phyloP scores from a whole-genome alignment of 2,888 invertebrate genomes.

The Drosophila quasianomalipes region DNA sequence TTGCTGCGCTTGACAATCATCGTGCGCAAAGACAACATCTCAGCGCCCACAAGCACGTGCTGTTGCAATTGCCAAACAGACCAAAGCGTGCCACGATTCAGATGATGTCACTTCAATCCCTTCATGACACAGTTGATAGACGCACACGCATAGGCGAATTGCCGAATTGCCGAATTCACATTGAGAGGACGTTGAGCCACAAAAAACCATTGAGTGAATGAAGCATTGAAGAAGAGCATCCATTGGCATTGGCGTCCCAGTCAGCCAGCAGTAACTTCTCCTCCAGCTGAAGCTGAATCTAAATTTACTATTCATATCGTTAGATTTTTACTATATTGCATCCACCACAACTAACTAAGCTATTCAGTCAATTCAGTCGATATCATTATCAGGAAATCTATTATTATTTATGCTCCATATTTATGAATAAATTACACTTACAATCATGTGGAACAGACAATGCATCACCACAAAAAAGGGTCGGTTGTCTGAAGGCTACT shows the following conservation, averaged over 20 bases:
- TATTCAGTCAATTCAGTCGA: background rate
- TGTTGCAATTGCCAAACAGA: constrained; percentile 13
- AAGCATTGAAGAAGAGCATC: background rate
- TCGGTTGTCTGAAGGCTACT: background rate
- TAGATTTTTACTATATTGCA: background rate
- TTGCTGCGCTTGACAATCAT: constrained; percentile 18
- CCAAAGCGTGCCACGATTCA: constrained; percentile 29
- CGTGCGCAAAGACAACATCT: constrained; percentile 13
- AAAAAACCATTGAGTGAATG: background rate
- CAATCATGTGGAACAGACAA: background rate
- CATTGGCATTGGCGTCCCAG: background rate
- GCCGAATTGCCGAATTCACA: background rate
- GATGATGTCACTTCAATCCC: constrained; percentile 17
- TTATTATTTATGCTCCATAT: background rate
- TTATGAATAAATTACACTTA: background rate
- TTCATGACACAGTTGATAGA: constrained; percentile 37
- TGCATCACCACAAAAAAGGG: background rate
- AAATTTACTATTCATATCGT: background rate
- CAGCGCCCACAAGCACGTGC: constrained; percentile 12
- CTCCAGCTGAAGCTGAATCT: background rate
- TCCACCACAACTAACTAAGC: background rate
- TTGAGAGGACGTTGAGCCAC: background rate
- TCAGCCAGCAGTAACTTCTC: too few species aligned
- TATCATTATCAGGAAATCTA: background rate
- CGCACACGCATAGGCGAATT: background rate